Evolutionary conservation across 2,888 invertebrate species (phyloP), one percentile per base, ranked within the genome.

Genomic region (Xestoiulus laeticollis): DNA sequence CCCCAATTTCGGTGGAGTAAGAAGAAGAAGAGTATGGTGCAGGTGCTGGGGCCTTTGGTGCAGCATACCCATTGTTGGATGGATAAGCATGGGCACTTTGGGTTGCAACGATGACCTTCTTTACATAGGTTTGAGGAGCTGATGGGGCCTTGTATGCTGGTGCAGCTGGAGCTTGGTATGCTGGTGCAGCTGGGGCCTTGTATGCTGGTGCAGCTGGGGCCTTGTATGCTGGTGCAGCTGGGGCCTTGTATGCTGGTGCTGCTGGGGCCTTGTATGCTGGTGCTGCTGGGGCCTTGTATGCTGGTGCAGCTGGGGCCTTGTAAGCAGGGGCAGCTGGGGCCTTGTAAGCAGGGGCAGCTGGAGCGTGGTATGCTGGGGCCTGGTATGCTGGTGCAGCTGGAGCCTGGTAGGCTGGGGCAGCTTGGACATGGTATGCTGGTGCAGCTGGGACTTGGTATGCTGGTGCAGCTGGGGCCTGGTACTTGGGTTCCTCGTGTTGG

Each of bases 1-100:
- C 87, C 83, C 87, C 87, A 87, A 87, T 68, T 43, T 87, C 68
- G 84, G 87, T 84, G 14, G 38, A 44, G 14, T 87, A 87, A 14
- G 82, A 83, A 14, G 86, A 86, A 10, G 44, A 32, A n/a, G 48
- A 33, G 53, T 86, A 86, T 0, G 86, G 53, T 2, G 53, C 86
- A 1, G 86, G 86, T 48, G 48, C 86, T 86, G 43, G 43, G 2
- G 86, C 86, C 33, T 43, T 33, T 5, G 87, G 44, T 26, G 53
- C 87, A 78, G 33, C 87, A 30, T 78, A 78, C 78, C 26, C 78
- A 30, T 78, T 22, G 22, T 68, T 8, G 14, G 78, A 30, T 30
- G 78, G 78, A 30, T 78, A 78, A 4, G 32, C 87, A 10, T 19
- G 87, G 1, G 48, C 32, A 22, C 12, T 14, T 85, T 33, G 85